Evolutionary conservation across 2,888 invertebrate species (phyloP).

Genomic region (Drosophila emarginata): DNA sequence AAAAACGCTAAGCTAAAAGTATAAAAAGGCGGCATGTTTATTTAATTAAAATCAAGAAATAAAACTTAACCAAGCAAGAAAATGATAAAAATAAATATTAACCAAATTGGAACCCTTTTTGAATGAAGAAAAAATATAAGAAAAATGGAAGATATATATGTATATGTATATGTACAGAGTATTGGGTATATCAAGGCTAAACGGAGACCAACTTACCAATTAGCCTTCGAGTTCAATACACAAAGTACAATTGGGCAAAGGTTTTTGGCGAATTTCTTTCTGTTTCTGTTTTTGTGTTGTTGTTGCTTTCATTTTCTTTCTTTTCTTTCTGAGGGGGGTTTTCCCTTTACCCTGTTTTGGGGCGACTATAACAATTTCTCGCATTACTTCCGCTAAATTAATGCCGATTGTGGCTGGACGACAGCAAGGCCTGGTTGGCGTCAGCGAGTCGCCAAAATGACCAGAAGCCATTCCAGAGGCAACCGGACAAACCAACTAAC

Average conservation of each 20-base stretch:
- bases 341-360: not conserved
- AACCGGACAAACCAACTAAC: constrained; percentile 1
- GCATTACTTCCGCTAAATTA: constrained; percentile 81
- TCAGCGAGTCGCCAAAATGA: constrained; percentile 62
- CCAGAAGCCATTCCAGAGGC: constrained; percentile 23
- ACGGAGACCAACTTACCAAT: constrained; percentile 34
- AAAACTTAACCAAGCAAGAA: constrained; percentile 66
- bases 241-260: constrained; percentile 29
- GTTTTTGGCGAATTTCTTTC: constrained; percentile 13
- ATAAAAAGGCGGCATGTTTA: constrained; percentile 50
- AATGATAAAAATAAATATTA: constrained; percentile 59
- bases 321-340: not conserved
- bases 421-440: constrained; percentile 42
- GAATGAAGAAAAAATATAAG: not conserved
- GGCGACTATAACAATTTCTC: constrained; percentile 71
- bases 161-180: not conserved
- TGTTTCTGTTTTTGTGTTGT: constrained; percentile 1
- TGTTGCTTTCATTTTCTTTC: not conserved
- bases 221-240: constrained; percentile 40
- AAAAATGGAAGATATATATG: constrained; percentile 37
- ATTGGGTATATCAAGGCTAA: not conserved
- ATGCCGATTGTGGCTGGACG: constrained; percentile 75
- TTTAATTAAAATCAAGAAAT: constrained; percentile 66
- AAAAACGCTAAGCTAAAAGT: constrained; percentile 45
- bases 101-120: constrained; percentile 18